phyloP scores from a whole-genome alignment of 2,797 vertebrate genomes.

The Petrocephalus schoutedeni region DNA sequence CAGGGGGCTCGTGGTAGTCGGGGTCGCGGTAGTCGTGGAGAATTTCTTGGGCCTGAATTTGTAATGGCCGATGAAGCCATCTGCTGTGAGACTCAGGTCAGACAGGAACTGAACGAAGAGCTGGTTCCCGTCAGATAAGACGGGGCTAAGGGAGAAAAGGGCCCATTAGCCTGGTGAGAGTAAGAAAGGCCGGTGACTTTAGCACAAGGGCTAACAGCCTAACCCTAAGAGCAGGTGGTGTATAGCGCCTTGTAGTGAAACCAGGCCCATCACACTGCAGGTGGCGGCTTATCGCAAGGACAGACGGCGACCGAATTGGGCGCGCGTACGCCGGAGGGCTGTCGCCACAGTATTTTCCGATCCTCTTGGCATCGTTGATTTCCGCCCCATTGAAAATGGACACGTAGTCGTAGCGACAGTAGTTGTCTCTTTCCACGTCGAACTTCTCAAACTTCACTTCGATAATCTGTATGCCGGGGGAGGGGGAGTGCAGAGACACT shows the following conservation, averaged over 20 bases:
- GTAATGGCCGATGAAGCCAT: conserved; percentile 94
- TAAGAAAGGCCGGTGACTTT: background rate
- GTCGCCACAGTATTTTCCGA: conserved; percentile 94
- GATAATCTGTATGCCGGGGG: conserved; percentile 63
- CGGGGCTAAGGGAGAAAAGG: conserved; percentile 68
- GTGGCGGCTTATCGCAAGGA: background rate
- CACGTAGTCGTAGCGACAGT: conserved; percentile 92
- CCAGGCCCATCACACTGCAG: background rate
- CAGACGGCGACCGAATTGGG: background rate
- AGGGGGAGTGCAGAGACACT: background rate
- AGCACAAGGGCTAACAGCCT: background rate
- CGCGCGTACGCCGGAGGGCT: conserved; percentile 84
- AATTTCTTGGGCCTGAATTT: conserved; percentile 93
- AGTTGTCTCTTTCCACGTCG: conserved; percentile 95
- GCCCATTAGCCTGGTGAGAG: background rate
- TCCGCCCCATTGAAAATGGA: conserved; percentile 91
- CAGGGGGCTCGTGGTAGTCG: conserved; percentile 64
- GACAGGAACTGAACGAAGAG: conserved; percentile 95
- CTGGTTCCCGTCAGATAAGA: conserved; percentile 88
- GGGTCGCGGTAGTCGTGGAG: conserved; percentile 63
- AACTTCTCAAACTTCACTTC: conserved; percentile 97
- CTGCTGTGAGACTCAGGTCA: conserved; percentile 94
- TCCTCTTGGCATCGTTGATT: conserved; percentile 86
- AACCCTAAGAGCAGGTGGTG: background rate
- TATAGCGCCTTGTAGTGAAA: background rate